Evolutionary conservation across 2,888 invertebrate genomes (phyloP).

Genomic region (Lasioglossum figueresi): DNA sequence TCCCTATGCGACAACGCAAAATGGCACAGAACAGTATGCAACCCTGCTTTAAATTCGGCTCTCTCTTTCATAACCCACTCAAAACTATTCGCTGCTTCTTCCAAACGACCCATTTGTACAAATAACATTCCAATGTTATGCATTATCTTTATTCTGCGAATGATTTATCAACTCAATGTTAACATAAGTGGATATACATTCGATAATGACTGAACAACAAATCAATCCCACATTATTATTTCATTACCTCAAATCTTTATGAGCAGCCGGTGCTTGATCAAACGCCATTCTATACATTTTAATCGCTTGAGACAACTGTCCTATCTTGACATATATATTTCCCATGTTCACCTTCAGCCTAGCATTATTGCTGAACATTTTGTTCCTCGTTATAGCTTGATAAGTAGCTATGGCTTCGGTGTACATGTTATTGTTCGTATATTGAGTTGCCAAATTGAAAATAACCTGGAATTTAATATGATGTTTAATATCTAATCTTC

Average conservation of each 20-base stretch:
- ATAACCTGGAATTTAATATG: slow-evolving; percentile 88
- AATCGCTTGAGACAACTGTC: slow-evolving; percentile 96
- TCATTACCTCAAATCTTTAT: slow-evolving; percentile 94
- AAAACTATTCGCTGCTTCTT: slow-evolving; percentile 97
- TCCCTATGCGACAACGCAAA: slow-evolving; percentile 96
- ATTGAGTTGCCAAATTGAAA: slow-evolving; percentile 98
- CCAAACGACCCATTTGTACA: slow-evolving; percentile 97
- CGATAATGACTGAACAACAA: neutral
- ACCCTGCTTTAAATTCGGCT: slow-evolving; percentile 93
- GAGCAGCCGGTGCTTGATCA: slow-evolving; percentile 97
- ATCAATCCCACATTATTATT: neutral
- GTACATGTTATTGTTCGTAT: slow-evolving; percentile 96
- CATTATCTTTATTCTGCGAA: slow-evolving; percentile 95
- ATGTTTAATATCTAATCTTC: neutral
- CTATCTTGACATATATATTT: slow-evolving; percentile 98
- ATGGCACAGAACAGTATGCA: slow-evolving; percentile 95
- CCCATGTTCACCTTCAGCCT: slow-evolving; percentile 99
- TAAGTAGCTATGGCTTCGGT: slow-evolving; percentile 98
- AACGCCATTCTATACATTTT: slow-evolving; percentile 99
- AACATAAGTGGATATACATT: neutral
- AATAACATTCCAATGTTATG: slow-evolving; percentile 98
- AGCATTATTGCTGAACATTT: slow-evolving; percentile 96
- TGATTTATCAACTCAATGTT: slow-evolving; percentile 64
- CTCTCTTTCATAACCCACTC: slow-evolving; percentile 99
- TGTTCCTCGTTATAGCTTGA: slow-evolving; percentile 96